These are phyloP conservation scores for Platysternon megacephalum DNA, from an alignment of 2,113 vertebrate species.

Conservation along the genomic window DNA sequence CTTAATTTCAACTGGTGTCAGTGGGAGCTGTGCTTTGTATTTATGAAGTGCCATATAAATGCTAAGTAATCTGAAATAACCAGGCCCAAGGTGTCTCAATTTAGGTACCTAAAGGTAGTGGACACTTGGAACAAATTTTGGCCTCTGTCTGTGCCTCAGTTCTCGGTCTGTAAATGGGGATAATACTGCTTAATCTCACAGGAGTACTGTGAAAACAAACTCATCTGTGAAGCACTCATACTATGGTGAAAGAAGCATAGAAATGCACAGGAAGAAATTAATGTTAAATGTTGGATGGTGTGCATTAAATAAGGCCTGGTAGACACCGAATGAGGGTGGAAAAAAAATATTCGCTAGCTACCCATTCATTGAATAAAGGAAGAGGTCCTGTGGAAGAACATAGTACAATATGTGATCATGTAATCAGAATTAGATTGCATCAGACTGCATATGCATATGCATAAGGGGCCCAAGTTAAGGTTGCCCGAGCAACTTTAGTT, in stretches of 20 bases:
- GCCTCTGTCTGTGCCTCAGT: not conserved
- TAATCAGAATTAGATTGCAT: not conserved
- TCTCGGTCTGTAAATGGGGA: not conserved
- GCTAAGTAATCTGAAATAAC: not conserved
- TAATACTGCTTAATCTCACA: not conserved
- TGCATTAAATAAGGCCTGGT: not conserved
- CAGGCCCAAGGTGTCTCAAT: not conserved
- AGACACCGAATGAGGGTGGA: not conserved
- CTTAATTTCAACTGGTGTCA: not conserved
- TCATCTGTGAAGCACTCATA: not conserved
- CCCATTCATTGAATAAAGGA: not conserved
- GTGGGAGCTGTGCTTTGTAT: not conserved
- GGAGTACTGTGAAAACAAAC: not conserved
- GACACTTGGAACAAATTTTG: not conserved
- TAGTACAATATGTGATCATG: not conserved
- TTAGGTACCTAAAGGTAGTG: not conserved
- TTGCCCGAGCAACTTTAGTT: not conserved
- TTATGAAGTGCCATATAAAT: not conserved
- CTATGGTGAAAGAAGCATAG: not conserved
- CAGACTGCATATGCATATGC: not conserved
- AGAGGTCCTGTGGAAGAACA: not conserved
- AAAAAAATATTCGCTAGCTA: not conserved
- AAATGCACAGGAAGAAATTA: not conserved
- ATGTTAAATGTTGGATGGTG: not conserved
- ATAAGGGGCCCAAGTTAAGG: not conserved